Evolutionary conservation across 2,797 vertebrate species (phyloP).

Genomic region (Thunnus albacares): DNA sequence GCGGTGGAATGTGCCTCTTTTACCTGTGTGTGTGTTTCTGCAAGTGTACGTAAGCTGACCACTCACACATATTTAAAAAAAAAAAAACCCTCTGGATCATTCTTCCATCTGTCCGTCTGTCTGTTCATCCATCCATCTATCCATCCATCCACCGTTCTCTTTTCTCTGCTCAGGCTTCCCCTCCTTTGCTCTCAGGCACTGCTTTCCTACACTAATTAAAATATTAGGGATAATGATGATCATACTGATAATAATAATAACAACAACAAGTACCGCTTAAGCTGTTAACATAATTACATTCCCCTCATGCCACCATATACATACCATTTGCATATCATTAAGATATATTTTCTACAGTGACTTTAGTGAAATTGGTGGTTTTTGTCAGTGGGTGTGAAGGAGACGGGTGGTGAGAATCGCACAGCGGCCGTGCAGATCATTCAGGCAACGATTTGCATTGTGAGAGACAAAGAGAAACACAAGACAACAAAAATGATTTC

Average conservation of each 20-base stretch:
- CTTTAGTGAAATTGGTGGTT: conserved; percentile 66
- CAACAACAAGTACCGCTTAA: conserved; percentile 85
- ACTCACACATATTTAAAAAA: conserved; percentile 16
- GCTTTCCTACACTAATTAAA: conserved; percentile 83
- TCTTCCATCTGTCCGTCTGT: conserved; percentile 30
- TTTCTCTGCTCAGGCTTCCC: conserved; percentile 65
- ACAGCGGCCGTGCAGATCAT: conserved; percentile 52
- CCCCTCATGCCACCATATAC: conserved; percentile 80
- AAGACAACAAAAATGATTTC: conserved; percentile 15
- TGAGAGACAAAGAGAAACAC: conserved; percentile 15
- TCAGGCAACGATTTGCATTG: conserved; percentile 42
- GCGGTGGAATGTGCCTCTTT: conserved; percentile 16
- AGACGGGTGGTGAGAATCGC: conserved; percentile 46
- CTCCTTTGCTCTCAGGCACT: conserved; percentile 70
- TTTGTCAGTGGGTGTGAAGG: conserved; percentile 59
- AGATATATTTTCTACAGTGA: conserved; percentile 66
- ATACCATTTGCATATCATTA: conserved; percentile 87
- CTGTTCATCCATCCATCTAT: conserved; percentile 39
- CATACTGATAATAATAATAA: conserved; percentile 78
- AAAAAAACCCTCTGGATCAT: conserved; percentile 40
- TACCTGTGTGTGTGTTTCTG: conserved; percentile 34
- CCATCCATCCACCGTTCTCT: conserved; percentile 39
- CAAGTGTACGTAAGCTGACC: not conserved
- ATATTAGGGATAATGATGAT: conserved; percentile 85
- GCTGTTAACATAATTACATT: conserved; percentile 88